These are phyloP conservation scores for Gymnarchus niloticus DNA, from an alignment of 2,113 vertebrate species.

Conservation along the genomic window DNA sequence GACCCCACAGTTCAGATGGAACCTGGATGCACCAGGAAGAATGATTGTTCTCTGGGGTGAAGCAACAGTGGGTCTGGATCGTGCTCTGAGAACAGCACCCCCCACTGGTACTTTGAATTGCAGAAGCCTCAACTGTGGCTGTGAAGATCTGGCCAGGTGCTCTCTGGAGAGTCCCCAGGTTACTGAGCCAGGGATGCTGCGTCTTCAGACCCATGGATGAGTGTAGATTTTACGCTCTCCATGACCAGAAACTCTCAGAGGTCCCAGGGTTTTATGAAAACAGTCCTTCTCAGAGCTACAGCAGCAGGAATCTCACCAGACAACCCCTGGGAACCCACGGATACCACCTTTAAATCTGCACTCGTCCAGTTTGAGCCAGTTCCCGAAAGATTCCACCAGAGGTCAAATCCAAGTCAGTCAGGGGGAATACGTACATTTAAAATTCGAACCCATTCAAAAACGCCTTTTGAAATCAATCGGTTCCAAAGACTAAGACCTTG, in stretches of 20 bases:
- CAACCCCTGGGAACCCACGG: not conserved
- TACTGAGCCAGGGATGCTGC: not conserved
- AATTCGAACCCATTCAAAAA: not conserved
- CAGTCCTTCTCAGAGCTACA: not conserved
- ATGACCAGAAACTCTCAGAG: not conserved
- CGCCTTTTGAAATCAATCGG: not conserved
- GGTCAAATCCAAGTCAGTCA: not conserved
- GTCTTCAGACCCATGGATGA: not conserved
- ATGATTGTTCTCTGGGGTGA: slow-evolving; percentile 3
- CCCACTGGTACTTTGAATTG: not conserved
- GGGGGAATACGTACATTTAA: not conserved
- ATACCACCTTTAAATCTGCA: not conserved
- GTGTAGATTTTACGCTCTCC: too few species aligned
- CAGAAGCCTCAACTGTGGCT: not conserved
- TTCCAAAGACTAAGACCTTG: not conserved
- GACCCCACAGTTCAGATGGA: not conserved
- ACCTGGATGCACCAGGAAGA: not conserved
- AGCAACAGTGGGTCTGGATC: not conserved
- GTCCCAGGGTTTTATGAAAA: too few species aligned
- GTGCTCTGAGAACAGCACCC: not conserved
- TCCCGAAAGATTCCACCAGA: too few species aligned
- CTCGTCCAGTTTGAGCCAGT: not conserved
- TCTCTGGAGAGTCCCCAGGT: not conserved
- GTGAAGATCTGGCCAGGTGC: not conserved
- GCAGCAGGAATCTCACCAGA: not conserved